Evolutionary conservation across 2,113 vertebrate genomes (phyloP).

Genomic region (Pterocles burchelli): DNA sequence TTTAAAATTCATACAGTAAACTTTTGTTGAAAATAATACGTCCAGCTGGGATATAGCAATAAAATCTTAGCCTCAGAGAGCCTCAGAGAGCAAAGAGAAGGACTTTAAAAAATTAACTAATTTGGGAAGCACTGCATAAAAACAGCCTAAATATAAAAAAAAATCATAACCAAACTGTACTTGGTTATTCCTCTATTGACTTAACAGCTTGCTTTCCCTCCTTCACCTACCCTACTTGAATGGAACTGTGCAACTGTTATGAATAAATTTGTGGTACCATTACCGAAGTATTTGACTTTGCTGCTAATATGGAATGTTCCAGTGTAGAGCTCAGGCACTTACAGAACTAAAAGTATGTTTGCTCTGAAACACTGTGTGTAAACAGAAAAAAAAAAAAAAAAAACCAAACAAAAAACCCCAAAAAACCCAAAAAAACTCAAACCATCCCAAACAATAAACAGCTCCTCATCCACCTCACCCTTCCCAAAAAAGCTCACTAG

Average conservation of each 20-base stretch:
- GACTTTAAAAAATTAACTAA: neutral
- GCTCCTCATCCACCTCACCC: fast-evolving
- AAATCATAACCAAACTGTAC: neutral
- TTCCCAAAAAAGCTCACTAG: neutral
- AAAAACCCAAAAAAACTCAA: no score
- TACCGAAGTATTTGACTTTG: neutral
- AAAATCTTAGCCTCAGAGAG: neutral
- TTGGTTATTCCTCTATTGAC: neutral
- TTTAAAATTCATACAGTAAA: neutral
- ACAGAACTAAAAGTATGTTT: neutral
- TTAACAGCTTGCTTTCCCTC: neutral
- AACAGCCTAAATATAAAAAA: neutral
- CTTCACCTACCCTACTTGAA: neutral
- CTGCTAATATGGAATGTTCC: neutral
- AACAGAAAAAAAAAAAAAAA: neutral
- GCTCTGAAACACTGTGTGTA: neutral
- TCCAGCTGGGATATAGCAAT: neutral
- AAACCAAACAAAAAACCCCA: fast-evolving
- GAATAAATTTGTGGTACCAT: neutral
- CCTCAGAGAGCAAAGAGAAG: neutral
- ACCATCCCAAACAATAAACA: neutral
- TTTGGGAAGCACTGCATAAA: fast-evolving
- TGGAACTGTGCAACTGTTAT: neutral
- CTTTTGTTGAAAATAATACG: neutral
- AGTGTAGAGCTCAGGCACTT: neutral